phyloP scores from a whole-genome alignment of 2,888 invertebrate genomes.

The Craniophora ligustri region DNA sequence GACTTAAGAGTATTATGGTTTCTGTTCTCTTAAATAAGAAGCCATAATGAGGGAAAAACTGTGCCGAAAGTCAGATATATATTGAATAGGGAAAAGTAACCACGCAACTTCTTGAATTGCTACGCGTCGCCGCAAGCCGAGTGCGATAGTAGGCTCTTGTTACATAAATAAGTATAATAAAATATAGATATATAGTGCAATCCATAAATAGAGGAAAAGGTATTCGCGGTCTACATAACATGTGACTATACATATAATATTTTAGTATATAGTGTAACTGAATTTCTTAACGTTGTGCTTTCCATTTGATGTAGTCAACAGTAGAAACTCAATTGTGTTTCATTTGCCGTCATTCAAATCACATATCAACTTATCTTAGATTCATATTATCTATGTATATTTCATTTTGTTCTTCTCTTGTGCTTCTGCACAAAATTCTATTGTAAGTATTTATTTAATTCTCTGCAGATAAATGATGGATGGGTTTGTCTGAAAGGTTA shows the following conservation, averaged over 20 bases:
- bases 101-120: constrained; percentile 33
- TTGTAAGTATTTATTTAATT: too few relatives aligned
- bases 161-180: constrained; percentile 29
- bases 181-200: constrained; percentile 13
- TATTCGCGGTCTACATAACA: constrained; percentile 15
- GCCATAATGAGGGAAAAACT: constrained; percentile 15
- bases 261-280: constrained; percentile 19
- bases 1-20: not conserved
- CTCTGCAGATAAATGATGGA: too few relatives aligned
- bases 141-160: constrained; percentile 25
- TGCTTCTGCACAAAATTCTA: too few relatives aligned
- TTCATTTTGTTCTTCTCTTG: too few relatives aligned
- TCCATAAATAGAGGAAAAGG: constrained; percentile 1
- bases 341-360: too few relatives aligned
- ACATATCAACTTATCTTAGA: too few relatives aligned
- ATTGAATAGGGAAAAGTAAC: constrained; percentile 40
- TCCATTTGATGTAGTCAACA: too few relatives aligned
- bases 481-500: too few relatives aligned
- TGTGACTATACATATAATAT: constrained; percentile 31
- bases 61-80: constrained; percentile 13
- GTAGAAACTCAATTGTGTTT: too few relatives aligned
- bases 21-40: constrained; percentile 1
- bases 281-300: too few relatives aligned
- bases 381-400: too few relatives aligned
- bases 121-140: constrained; percentile 30